Conservation (phyloP, 2,888 invertebrate genomes). For the Strigamia crassipes region DNA sequence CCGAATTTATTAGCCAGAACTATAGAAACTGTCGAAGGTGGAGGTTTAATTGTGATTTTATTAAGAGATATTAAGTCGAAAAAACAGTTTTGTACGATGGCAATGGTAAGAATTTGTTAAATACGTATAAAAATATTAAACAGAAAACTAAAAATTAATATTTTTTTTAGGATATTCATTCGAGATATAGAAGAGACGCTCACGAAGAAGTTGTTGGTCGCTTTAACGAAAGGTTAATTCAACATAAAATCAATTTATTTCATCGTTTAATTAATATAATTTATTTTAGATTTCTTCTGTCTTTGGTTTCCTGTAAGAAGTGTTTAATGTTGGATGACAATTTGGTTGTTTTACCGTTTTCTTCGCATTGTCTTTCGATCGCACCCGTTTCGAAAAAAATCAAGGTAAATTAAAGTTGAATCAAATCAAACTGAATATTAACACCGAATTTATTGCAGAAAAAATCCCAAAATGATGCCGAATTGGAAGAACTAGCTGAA, state of each 20-base stretch:
- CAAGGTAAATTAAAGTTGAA: not conserved
- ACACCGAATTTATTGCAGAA: not conserved
- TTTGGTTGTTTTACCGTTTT: conserved; percentile 86
- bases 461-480: conserved; percentile 53
- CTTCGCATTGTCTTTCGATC: conserved; percentile 83
- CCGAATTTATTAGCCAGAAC: conserved; percentile 96
- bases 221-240: conserved; percentile 83
- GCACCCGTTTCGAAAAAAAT: conserved; percentile 65
- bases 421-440: not conserved
- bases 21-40: conserved; percentile 97
- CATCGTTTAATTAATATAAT: not conserved
- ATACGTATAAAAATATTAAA: not conserved
- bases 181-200: conserved; percentile 91
- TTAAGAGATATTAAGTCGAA: conserved; percentile 83
- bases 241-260: not conserved
- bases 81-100: conserved; percentile 91
- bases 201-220: conserved; percentile 88
- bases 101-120: conserved; percentile 68
- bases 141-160: not conserved
- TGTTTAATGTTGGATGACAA: conserved; percentile 95
- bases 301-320: conserved; percentile 81
- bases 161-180: conserved; percentile 79
- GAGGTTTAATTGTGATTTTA: conserved; percentile 87
- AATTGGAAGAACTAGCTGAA: conserved; percentile 76
- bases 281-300: conserved; percentile 73